Conservation (phyloP, 2,797 vertebrate genomes). For the Catamblyrhynchus diadema region DNA sequence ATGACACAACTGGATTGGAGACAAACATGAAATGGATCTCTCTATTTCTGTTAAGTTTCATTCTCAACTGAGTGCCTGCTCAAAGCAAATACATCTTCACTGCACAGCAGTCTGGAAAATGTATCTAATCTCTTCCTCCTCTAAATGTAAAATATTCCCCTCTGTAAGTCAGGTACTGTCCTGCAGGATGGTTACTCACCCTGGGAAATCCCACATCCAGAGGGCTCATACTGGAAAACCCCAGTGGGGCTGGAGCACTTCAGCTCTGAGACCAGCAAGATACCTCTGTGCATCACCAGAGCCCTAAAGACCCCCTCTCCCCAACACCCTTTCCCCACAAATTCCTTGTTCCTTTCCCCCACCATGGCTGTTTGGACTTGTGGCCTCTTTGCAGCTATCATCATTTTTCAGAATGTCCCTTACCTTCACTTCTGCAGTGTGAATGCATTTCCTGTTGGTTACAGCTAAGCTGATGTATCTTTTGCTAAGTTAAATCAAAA, state of each 20-base stretch:
- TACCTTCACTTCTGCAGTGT: neutral
- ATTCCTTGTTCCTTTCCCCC: neutral
- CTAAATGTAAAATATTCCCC: neutral
- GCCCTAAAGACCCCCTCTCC: neutral
- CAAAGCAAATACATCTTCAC: neutral
- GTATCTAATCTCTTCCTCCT: neutral
- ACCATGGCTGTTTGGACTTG: neutral
- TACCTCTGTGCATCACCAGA: accelerated
- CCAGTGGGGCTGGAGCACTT: neutral
- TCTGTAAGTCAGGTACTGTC: neutral
- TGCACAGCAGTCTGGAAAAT: neutral
- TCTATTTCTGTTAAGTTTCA: neutral
- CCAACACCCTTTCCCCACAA: neutral
- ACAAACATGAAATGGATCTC: neutral
- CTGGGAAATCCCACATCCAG: neutral
- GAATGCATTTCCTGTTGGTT: conserved; percentile 18
- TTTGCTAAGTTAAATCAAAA: conserved; percentile 50
- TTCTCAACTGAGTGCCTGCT: neutral
- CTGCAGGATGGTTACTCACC: neutral
- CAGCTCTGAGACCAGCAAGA: neutral
- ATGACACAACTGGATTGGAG: neutral
- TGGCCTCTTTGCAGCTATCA: neutral
- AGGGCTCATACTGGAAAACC: neutral
- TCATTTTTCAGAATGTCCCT: neutral
- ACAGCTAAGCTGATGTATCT: neutral